phyloP scores from a whole-genome alignment of 2,888 invertebrate genomes.

The Hydriomena furcata region DNA sequence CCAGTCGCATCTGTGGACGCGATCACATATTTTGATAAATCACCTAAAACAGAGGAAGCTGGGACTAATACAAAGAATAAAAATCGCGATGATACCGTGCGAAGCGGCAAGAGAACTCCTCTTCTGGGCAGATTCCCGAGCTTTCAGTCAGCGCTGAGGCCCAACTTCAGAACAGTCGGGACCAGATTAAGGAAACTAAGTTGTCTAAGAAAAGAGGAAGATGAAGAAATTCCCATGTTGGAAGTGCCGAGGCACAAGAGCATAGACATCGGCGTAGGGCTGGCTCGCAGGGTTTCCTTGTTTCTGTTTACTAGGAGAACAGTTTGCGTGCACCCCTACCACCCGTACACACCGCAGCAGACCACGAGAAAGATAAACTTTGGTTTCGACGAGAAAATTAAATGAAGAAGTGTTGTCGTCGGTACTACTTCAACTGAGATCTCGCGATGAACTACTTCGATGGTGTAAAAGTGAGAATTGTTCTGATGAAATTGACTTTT shows the following conservation, averaged over 20 bases:
- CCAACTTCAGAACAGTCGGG: conserved; percentile 56
- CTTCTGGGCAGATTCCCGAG: conserved; percentile 51
- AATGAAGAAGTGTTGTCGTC: neutral
- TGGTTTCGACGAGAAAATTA: conserved; percentile 51
- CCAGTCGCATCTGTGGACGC: conserved; percentile 52
- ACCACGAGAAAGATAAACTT: conserved; percentile 69
- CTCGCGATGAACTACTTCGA: neutral
- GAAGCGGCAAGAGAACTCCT: conserved; percentile 29
- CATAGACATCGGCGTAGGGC: conserved; percentile 69
- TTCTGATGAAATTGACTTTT: too few species aligned
- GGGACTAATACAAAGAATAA: conserved; percentile 22
- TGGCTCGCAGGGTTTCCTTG: conserved; percentile 68
- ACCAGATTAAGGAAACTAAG: conserved; percentile 58
- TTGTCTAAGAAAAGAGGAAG: conserved; percentile 57
- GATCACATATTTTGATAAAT: conserved; percentile 46
- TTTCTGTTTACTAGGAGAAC: conserved; percentile 71
- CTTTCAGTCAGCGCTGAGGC: conserved; percentile 50
- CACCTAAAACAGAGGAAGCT: conserved; percentile 29
- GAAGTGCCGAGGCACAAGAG: conserved; percentile 68
- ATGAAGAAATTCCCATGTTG: conserved; percentile 56
- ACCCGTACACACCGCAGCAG: conserved; percentile 72
- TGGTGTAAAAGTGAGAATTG: neutral
- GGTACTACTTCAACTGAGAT: neutral
- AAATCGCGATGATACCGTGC: conserved; percentile 34
- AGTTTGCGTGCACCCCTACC: conserved; percentile 73